These are phyloP conservation scores for Mesorhabditis spiculigera DNA, from an alignment of 2,888 invertebrate genomes.

Conservation along the genomic window DNA sequence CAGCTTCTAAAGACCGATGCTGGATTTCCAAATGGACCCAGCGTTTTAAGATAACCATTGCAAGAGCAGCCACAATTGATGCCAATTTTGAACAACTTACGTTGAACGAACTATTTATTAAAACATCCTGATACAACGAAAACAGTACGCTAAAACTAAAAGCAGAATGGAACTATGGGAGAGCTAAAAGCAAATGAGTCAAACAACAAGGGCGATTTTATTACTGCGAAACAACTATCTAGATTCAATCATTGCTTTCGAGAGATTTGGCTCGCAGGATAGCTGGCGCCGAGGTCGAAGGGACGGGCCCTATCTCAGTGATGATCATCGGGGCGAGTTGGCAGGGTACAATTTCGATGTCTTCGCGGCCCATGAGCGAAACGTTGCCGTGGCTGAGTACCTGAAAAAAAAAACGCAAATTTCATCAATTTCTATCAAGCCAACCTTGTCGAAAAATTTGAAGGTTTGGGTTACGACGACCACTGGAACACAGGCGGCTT, in stretches of 20 bases:
- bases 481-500: conserved; percentile 83
- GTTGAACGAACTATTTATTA: too few relatives aligned
- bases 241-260: conserved; percentile 13
- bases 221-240: neutral
- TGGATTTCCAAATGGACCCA: too few relatives aligned
- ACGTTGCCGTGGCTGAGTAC: conserved; percentile 25
- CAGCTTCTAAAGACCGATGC: too few relatives aligned
- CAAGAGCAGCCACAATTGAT: too few relatives aligned
- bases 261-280: conserved; percentile 80
- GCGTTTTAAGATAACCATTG: too few relatives aligned
- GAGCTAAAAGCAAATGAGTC: too few relatives aligned
- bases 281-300: conserved; percentile 92
- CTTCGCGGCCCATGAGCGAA: conserved; percentile 33
- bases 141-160: too few relatives aligned
- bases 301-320: conserved; percentile 87
- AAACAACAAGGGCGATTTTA: too few relatives aligned
- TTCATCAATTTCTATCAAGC: neutral
- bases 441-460: conserved; percentile 85
- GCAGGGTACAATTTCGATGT: conserved; percentile 81
- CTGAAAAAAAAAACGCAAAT: conserved; percentile 15
- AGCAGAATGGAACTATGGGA: too few relatives aligned
- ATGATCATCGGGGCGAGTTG: conserved; percentile 87
- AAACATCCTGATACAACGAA: too few relatives aligned
- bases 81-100: too few relatives aligned
- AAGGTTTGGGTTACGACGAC: conserved; percentile 93